Conservation (phyloP, 2,797 vertebrate genomes). For the Aphelocoma californica region DNA sequence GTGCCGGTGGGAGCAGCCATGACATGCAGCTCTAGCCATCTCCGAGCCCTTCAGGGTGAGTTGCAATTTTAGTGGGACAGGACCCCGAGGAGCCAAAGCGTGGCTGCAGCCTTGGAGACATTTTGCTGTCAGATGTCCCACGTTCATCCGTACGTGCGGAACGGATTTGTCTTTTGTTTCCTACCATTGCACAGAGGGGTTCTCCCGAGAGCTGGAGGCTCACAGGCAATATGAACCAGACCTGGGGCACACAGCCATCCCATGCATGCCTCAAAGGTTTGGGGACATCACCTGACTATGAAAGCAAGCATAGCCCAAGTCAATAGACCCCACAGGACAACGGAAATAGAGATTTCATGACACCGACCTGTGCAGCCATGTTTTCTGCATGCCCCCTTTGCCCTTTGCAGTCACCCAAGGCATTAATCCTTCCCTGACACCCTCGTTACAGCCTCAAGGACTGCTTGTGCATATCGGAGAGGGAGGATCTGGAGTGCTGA, state of each 20-base stretch:
- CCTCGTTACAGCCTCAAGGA: background rate
- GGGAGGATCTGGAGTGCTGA: background rate
- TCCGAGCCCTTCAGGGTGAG: background rate
- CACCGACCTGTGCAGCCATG: background rate
- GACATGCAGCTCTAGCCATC: background rate
- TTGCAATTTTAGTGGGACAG: background rate
- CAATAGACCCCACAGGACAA: background rate
- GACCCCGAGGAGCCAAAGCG: background rate
- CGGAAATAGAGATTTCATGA: background rate
- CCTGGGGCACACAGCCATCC: too few relatives aligned
- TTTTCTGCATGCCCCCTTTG: background rate
- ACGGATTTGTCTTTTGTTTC: background rate
- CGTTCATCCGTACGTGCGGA: rapidly evolving
- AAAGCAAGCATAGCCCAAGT: rapidly evolving
- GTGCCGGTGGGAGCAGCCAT: background rate
- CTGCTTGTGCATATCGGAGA: background rate
- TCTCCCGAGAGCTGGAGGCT: background rate
- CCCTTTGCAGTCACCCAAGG: background rate
- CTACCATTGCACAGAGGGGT: background rate
- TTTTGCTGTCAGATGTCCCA: background rate
- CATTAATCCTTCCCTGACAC: background rate
- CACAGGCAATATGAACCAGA: background rate
- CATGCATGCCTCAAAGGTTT: background rate
- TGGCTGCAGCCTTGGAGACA: background rate
- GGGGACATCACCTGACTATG: background rate